Conservation (phyloP, 1,140 invertebrate genomes). For the Drosophila ficusphila region DNA sequence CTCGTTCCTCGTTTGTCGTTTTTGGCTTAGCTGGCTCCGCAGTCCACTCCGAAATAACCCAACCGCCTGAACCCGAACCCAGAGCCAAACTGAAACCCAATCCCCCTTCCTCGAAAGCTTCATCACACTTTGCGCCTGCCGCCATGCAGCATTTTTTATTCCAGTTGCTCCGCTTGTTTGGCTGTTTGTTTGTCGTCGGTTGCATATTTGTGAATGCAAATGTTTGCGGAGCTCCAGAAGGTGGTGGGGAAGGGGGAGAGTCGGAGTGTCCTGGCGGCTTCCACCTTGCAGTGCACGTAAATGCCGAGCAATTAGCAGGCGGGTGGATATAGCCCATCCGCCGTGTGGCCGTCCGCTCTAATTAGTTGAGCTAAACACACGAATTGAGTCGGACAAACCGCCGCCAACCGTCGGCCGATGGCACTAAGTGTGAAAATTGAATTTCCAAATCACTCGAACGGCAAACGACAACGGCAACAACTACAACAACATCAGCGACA, state of each 20-base stretch:
- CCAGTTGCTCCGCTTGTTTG: slow-evolving; percentile 38
- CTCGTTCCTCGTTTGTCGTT: slow-evolving; percentile 39
- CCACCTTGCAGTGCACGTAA: slow-evolving; percentile 61
- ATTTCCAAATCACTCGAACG: slow-evolving; percentile 77
- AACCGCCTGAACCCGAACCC: background rate
- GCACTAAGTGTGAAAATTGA: slow-evolving; percentile 81
- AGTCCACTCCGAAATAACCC: slow-evolving; percentile 49
- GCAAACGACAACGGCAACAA: slow-evolving; percentile 18
- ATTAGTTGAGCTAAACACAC: slow-evolving; percentile 75
- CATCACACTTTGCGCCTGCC: slow-evolving; percentile 55
- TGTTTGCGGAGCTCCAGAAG: slow-evolving; percentile 60
- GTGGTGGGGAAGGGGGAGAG: background rate
- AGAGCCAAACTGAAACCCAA: too few relatives aligned
- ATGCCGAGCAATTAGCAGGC: slow-evolving; percentile 74
- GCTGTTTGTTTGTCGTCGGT: slow-evolving; percentile 60
- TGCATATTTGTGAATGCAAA: slow-evolving; percentile 78
- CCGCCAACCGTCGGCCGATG: slow-evolving; percentile 44
- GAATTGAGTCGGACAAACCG: slow-evolving; percentile 69
- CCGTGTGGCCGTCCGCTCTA: slow-evolving; percentile 55
- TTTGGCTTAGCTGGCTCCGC: slow-evolving; percentile 60
- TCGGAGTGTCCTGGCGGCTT: slow-evolving; percentile 12
- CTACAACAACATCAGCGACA: background rate
- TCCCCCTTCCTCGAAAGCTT: background rate
- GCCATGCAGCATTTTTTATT: slow-evolving; percentile 66
- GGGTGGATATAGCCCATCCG: slow-evolving; percentile 29